These are phyloP conservation scores for Tricholauxania praeusta DNA, from an alignment of 2,888 invertebrate genomes.

Conservation along the genomic window DNA sequence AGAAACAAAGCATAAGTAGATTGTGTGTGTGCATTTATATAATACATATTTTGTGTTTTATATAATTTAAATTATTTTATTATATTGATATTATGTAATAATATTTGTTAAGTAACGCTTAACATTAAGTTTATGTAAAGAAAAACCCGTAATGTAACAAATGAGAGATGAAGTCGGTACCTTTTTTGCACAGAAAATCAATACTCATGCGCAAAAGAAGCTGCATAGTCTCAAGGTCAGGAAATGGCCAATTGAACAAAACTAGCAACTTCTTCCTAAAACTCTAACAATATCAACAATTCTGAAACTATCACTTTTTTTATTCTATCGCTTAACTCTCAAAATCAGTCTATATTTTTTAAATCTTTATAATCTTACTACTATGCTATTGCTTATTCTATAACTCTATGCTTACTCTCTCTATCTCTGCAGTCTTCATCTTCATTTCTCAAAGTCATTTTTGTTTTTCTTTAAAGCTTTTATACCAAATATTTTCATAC, in stretches of 20 bases:
- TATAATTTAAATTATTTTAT: conserved; percentile 44
- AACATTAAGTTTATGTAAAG: conserved; percentile 43
- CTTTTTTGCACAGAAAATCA: conserved; percentile 50
- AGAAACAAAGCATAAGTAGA: conserved; percentile 32
- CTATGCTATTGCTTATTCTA: conserved; percentile 16
- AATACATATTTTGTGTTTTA: conserved; percentile 34
- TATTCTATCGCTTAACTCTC: conserved; percentile 23
- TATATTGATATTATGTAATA: conserved; percentile 34
- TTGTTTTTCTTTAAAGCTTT: conserved; percentile 24
- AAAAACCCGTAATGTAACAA: conserved; percentile 40
- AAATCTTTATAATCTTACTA: background rate
- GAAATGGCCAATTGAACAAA: background rate
- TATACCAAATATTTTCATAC: conserved; percentile 27
- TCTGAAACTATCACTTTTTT: conserved; percentile 30
- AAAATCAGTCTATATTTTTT: conserved; percentile 18
- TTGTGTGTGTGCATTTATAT: conserved; percentile 49
- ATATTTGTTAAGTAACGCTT: conserved; percentile 38
- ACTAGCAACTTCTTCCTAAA: conserved; percentile 37
- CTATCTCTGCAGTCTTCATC: conserved; percentile 39
- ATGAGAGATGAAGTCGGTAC: conserved; percentile 63
- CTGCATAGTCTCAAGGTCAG: conserved; percentile 4
- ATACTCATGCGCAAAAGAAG: conserved; percentile 51
- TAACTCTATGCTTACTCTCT: conserved; percentile 32
- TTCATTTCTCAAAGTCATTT: conserved; percentile 12
- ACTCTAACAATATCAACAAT: conserved; percentile 31